Conservation (phyloP, 92 coral and sea anemone species). For the Paragorgia papillata region DNA sequence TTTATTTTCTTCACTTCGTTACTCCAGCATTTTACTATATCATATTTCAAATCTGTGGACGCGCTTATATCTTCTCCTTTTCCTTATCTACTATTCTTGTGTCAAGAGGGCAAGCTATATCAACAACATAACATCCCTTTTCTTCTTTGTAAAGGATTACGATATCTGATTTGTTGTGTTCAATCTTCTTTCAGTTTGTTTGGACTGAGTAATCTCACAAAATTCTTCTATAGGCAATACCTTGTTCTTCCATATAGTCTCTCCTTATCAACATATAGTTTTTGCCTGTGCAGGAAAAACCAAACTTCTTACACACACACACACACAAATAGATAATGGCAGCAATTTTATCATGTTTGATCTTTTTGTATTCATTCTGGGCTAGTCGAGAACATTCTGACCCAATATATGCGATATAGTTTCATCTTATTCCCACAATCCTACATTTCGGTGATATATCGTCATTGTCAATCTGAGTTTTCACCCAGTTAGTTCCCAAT, state of each 20-base stretch:
- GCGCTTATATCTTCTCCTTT: conserved; percentile 6
- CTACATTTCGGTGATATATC: neutral
- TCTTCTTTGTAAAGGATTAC: conserved; percentile 7
- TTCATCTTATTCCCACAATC: neutral
- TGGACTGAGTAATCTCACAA: neutral
- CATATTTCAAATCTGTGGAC: neutral
- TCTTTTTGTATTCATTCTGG: neutral
- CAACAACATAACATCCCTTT: neutral
- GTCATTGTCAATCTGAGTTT: neutral
- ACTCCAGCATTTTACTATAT: neutral
- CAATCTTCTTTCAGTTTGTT: neutral
- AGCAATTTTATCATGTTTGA: neutral
- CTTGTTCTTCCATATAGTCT: neutral
- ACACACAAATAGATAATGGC: neutral
- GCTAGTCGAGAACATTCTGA: conserved; percentile 1
- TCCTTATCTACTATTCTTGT: conserved; percentile 10
- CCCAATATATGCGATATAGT: neutral
- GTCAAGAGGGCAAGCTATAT: conserved; percentile 28
- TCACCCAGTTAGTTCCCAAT: neutral
- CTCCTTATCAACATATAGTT: neutral
- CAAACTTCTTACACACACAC: neutral
- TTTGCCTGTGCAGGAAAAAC: neutral
- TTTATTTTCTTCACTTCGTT: neutral
- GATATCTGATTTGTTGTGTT: conserved; percentile 16
- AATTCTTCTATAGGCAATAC: neutral